phyloP scores from a whole-genome alignment of 2,888 invertebrate genomes.

The Cinara cedri region DNA sequence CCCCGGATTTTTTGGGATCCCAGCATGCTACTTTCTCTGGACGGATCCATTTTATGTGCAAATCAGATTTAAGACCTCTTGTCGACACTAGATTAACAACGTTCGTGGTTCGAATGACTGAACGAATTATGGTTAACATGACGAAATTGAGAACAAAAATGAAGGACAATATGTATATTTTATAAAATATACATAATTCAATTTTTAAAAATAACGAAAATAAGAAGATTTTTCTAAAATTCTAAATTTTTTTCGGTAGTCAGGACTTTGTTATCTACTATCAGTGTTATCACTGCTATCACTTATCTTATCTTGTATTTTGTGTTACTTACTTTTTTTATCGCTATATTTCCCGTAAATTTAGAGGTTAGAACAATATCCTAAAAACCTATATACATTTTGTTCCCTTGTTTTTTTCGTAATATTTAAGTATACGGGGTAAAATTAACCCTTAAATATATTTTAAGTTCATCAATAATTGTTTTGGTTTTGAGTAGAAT shows the following conservation, averaged over 20 bases:
- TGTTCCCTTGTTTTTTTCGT: too few relatives aligned
- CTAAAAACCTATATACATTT: background rate
- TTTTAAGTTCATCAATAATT: background rate
- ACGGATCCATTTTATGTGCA: slow-evolving; percentile 79
- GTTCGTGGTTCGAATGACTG: slow-evolving; percentile 1
- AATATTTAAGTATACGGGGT: too few relatives aligned
- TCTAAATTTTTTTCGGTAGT: background rate
- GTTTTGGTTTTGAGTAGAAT: background rate
- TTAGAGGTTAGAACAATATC: slow-evolving; percentile 2
- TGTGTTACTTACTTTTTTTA: background rate
- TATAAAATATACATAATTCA: background rate
- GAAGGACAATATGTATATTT: background rate
- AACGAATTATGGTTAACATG: slow-evolving; percentile 37
- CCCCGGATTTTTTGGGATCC: slow-evolving; percentile 75
- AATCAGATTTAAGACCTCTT: slow-evolving; percentile 70
- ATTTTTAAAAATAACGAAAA: background rate
- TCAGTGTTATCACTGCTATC: background rate
- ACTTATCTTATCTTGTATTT: background rate
- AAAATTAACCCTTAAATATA: too few relatives aligned
- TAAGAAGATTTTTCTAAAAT: background rate
- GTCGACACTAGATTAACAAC: background rate
- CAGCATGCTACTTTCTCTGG: slow-evolving; percentile 73
- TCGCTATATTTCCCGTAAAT: background rate
- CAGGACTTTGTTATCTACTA: background rate
- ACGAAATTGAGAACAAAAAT: background rate